A percentile compares a stretch with the other conserved stretches of the same genome.
Evolutionary conservation across 1,140 invertebrate species (phyloP).

Genomic region (Homalodisca vitripennis): DNA sequence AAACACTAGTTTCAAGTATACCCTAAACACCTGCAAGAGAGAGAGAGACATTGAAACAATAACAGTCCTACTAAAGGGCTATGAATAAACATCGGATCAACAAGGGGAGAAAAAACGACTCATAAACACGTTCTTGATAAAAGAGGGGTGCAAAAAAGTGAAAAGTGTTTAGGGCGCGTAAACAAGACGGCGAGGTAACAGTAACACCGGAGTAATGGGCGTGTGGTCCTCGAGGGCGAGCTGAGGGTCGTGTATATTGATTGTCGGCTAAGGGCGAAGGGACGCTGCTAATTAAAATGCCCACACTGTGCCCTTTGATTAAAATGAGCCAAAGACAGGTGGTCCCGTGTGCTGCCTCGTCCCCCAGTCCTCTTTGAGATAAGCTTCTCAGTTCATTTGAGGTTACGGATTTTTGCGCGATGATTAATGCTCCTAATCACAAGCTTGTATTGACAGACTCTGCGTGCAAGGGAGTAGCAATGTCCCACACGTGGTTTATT

Average conservation of each 20-base stretch:
- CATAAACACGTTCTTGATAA: conserved; percentile 11
- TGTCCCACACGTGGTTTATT: no score
- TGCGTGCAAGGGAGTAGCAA: no score
- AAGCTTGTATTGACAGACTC: no score
- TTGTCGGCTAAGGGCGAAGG: not conserved
- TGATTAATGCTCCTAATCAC: no score
- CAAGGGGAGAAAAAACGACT: not conserved
- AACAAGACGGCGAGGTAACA: no score
- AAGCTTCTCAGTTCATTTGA: no score
- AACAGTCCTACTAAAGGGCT: not conserved
- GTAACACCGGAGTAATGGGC: no score
- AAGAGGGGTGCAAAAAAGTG: not conserved
- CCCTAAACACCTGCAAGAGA: no score
- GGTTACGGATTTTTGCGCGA: no score
- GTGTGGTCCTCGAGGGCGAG: not conserved
- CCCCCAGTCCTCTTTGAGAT: no score
- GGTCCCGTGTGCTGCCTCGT: no score
- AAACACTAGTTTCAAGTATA: no score
- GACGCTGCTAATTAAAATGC: not conserved
- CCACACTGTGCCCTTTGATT: not conserved
- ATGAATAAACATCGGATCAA: conserved; percentile 1
- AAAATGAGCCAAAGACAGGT: not conserved
- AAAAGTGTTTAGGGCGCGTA: conserved; percentile 3
- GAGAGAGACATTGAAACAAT: not conserved
- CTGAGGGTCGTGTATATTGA: not conserved